phyloP scores from a whole-genome alignment of 1,140 invertebrate species.

The Papilio machaon region DNA sequence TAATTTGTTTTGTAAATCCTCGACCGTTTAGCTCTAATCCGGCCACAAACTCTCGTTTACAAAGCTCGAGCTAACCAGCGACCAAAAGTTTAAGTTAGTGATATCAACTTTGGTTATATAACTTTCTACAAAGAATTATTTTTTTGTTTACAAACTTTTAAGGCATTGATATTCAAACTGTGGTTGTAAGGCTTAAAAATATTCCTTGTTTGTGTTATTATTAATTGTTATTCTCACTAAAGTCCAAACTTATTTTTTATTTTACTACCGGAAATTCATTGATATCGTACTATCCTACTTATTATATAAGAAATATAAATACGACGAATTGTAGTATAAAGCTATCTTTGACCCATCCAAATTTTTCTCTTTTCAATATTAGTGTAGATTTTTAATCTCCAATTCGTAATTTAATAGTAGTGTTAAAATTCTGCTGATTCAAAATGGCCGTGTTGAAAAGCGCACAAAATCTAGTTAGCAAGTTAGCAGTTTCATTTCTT shows the following conservation, averaged over 20 bases:
- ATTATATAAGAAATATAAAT: too few species aligned
- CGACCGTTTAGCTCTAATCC: conserved; percentile 12
- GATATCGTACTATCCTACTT: too few species aligned
- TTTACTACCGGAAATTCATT: too few species aligned
- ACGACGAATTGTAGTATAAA: too few species aligned
- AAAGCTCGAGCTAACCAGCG: not conserved
- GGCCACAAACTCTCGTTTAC: conserved; percentile 10
- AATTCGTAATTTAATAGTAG: not conserved
- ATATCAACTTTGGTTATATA: conserved; percentile 13
- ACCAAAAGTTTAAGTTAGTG: conserved; percentile 15
- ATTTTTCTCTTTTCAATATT: too few species aligned
- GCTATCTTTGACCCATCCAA: too few species aligned
- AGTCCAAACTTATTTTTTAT: too few species aligned
- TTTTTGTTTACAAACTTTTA: not conserved
- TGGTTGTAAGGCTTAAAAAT: not conserved
- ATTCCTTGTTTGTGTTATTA: not conserved
- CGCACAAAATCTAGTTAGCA: conserved; percentile 22
- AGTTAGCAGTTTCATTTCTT: conserved; percentile 21
- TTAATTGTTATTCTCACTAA: too few species aligned
- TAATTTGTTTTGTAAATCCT: conserved; percentile 18
- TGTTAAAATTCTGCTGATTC: not conserved
- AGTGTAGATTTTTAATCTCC: not conserved
- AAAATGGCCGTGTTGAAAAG: not conserved
- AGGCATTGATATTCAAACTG: not conserved
- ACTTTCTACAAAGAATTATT: not conserved